Conservation (phyloP, 2,113 vertebrate species). For the Heteronetta atricapilla region DNA sequence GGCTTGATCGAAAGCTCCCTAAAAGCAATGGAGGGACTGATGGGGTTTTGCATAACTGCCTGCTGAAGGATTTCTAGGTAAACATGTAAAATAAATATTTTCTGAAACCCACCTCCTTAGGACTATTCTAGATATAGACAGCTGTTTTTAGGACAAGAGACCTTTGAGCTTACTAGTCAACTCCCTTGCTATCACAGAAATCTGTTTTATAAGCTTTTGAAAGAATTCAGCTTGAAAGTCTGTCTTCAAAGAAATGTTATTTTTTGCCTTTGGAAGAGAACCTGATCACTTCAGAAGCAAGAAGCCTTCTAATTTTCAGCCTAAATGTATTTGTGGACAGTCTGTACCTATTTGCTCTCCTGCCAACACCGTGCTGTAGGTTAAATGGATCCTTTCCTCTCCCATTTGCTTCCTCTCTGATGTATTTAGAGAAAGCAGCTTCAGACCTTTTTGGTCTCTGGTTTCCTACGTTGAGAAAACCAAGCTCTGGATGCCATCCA, state of each 20-base stretch:
- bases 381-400: constrained; percentile 46
- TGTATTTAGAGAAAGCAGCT: constrained; percentile 27
- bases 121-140: neutral
- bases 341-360: constrained; percentile 27
- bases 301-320: constrained; percentile 41
- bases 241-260: constrained; percentile 20
- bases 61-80: neutral
- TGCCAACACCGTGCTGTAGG: neutral
- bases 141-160: neutral
- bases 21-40: neutral
- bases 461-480: neutral
- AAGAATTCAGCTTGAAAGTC: neutral
- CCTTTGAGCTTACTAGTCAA: neutral
- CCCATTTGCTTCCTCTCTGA: constrained; percentile 10
- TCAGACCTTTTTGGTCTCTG: neutral
- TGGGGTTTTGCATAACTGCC: neutral
- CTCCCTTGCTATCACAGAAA: constrained; percentile 1
- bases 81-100: constrained; percentile 10
- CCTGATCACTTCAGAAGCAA: neutral
- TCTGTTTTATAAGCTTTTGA: constrained; percentile 16
- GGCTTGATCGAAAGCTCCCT: neutral
- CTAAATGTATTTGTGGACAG: constrained; percentile 34
- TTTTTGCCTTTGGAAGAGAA: constrained; percentile 8
- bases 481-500: neutral
- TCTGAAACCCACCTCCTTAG: neutral